Evolutionary conservation across 2,797 vertebrate species (phyloP).

Genomic region (Leptoclinus maculatus): DNA sequence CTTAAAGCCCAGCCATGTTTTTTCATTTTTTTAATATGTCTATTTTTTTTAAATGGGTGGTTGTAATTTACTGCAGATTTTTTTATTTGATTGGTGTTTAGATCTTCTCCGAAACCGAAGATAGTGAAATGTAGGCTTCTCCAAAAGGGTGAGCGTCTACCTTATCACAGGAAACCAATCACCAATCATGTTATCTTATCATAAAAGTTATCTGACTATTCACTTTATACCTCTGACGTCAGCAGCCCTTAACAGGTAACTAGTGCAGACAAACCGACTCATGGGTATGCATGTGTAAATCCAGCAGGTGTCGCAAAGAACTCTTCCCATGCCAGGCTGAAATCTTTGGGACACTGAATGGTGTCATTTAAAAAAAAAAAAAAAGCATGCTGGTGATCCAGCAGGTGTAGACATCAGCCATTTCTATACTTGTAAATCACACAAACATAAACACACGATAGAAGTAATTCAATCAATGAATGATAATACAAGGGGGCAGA

Average conservation of each 20-base stretch:
- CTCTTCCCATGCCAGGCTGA: not conserved
- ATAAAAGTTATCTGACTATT: not conserved
- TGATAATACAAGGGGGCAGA: not conserved
- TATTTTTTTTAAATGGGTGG: not conserved
- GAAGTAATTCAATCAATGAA: not conserved
- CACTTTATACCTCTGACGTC: not conserved
- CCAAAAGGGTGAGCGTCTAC: not conserved
- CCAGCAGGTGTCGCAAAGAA: conserved; percentile 40
- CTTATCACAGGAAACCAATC: not conserved
- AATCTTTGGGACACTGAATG: not conserved
- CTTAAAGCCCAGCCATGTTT: not conserved
- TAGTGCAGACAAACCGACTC: not conserved
- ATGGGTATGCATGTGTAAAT: not conserved
- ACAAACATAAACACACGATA: not conserved
- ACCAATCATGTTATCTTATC: not conserved
- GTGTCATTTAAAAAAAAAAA: not conserved
- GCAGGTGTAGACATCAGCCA: not conserved
- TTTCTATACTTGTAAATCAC: not conserved
- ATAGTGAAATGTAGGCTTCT: not conserved
- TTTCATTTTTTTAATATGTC: too few relatives aligned
- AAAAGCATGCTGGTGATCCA: not conserved
- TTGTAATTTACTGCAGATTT: not conserved
- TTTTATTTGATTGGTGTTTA: not conserved
- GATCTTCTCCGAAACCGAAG: not conserved
- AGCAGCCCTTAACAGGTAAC: not conserved